Evolutionary conservation across 2,888 invertebrate genomes (phyloP).

Genomic region (Drosophila differens): DNA sequence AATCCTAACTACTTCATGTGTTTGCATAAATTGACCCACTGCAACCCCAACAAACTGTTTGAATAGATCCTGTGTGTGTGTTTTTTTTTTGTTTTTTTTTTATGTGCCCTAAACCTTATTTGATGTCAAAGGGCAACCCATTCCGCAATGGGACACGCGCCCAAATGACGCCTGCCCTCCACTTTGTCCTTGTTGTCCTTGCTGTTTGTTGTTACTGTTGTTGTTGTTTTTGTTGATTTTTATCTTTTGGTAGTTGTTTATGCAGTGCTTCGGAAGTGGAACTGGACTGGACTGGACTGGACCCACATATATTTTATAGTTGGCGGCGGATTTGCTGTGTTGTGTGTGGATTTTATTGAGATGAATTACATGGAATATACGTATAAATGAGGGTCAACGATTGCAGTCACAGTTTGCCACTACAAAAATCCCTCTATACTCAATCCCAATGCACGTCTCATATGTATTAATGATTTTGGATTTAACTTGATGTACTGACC

Average conservation of each 20-base stretch:
- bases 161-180: conserved; percentile 22
- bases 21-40: conserved; percentile 60
- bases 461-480: conserved; percentile 77
- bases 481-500: conserved; percentile 67
- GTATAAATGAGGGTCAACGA: conserved; percentile 74
- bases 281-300: conserved; percentile 27
- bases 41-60: conserved; percentile 35
- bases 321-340: conserved; percentile 56
- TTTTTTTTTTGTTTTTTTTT: neutral
- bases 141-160: conserved; percentile 76
- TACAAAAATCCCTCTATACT: neutral
- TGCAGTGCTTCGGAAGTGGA: conserved; percentile 48
- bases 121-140: conserved; percentile 58
- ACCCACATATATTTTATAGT: conserved; percentile 72
- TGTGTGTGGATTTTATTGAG: conserved; percentile 75
- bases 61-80: conserved; percentile 2
- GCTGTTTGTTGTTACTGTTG: conserved; percentile 4
- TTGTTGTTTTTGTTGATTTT: conserved; percentile 34
- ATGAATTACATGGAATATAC: conserved; percentile 71
- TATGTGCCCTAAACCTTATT: conserved; percentile 43
- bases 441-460: conserved; percentile 34
- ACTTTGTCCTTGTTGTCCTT: conserved; percentile 20
- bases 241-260: conserved; percentile 65
- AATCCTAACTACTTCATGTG: conserved; percentile 23
- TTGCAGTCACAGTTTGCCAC: conserved; percentile 14